Base-by-base conservation (phyloP, 1,140 invertebrate genomes). In the Agrilus planipennis region DNA sequence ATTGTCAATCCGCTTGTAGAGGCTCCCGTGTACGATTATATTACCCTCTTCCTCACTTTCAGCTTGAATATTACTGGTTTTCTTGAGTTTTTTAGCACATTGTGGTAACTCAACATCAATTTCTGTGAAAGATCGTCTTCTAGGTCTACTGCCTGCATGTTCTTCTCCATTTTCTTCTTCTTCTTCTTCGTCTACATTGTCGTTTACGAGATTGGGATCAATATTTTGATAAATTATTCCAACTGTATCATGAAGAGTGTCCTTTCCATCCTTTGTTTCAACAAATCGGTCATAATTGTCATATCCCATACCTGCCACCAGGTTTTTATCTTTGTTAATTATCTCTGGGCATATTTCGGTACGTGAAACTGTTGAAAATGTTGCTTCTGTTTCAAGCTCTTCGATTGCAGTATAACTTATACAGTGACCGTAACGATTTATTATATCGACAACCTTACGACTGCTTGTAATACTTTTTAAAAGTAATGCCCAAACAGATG, bases 231-330 rank as follows among this genome's bases (percentile, higher is more conserved):
- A 62, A 37, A 61, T 60, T 25, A 69, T 66, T 15, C 64, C 66
- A n/a, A 68, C 64, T 7, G 63, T 69, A 41, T 68, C 65, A 49
- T 68, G 59, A 1, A 68, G 34, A 42, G 62, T 68, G 17, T 61
- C 62, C 50, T 60, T 62, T 19, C 62, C 63, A 49, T 42, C 56
- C 4, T 46, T 17, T 17, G 64, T 68, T 32, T 70, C 63, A 15
- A 62, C 62, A 40, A 57, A 65, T 16, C 64, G 44, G 47, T 65
- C 61, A 44, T 52, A 66, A 50, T 65, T 68, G 43, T 68, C 61
- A 38, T 49, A 69, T 1, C 62, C 65, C 20, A 67, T 39, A 31
- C 53, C 47, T 20, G 60, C 63, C 18, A 18, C 43, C 9, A 50
- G 30, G 18, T 50, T 42, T 19, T 39, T 15, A 23, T 3, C 16